phyloP scores from a whole-genome alignment of 2,888 invertebrate genomes.

The Carpatolechia fugitivella region DNA sequence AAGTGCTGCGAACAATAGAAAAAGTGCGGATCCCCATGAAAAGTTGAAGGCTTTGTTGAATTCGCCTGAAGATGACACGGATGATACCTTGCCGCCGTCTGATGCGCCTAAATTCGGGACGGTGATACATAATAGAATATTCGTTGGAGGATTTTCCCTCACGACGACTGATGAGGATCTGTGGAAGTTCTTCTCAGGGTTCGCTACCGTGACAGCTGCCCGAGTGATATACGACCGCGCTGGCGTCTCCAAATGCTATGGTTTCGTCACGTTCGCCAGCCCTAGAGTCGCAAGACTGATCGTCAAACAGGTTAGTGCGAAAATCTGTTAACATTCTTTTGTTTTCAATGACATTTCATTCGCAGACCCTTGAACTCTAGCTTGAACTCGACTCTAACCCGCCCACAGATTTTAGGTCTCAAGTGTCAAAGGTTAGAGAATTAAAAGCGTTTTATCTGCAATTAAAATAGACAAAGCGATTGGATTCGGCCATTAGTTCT shows the following conservation, averaged over 20 bases:
- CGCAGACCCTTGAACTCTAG: not conserved
- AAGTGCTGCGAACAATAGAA: slow-evolving; percentile 56
- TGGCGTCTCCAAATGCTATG: slow-evolving; percentile 96
- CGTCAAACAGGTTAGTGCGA: slow-evolving; percentile 67
- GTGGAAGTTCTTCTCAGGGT: slow-evolving; percentile 93
- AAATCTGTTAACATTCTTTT: not conserved
- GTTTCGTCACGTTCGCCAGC: slow-evolving; percentile 85
- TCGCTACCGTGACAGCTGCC: slow-evolving; percentile 93
- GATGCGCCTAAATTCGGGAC: slow-evolving; percentile 85
- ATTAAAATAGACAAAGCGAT: not conserved
- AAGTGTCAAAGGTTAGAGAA: not conserved
- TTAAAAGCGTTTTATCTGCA: not conserved
- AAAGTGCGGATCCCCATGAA: slow-evolving; percentile 67
- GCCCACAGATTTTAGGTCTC: not conserved
- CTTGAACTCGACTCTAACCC: not conserved
- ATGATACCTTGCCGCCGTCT: slow-evolving; percentile 65
- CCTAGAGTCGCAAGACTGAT: slow-evolving; percentile 72
- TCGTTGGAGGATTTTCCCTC: slow-evolving; percentile 97
- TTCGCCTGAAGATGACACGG: slow-evolving; percentile 67
- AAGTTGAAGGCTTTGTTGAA: slow-evolving; percentile 69
- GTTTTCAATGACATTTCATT: not conserved
- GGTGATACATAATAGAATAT: slow-evolving; percentile 95
- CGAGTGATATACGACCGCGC: slow-evolving; percentile 97
- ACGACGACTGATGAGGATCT: slow-evolving; percentile 96
- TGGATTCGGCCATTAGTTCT: not conserved